Evolutionary conservation across 2,888 invertebrate genomes (phyloP).

Genomic region (Mimachlamys varia): DNA sequence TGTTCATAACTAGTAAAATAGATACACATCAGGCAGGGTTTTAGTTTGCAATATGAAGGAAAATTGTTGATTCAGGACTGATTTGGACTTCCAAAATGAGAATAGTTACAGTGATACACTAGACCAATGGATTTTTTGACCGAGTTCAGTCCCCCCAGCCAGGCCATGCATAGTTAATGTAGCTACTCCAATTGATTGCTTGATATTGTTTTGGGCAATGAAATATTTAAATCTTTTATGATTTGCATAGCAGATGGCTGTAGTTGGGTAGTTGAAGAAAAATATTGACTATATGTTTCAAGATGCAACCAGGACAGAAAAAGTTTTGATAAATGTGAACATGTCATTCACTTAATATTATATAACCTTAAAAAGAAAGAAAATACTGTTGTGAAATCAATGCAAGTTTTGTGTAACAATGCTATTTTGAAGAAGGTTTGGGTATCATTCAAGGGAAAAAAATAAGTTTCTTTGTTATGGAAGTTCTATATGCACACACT

Average conservation of each 20-base stretch:
- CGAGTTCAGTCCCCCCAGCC: background rate
- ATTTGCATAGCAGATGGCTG: background rate
- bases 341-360: no score
- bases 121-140: background rate
- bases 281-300: background rate
- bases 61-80: background rate
- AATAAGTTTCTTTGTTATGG: no score
- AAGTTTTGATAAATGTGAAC: no score
- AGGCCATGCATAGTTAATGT: background rate
- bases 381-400: no score
- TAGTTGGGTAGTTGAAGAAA: background rate
- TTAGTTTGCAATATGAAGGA: background rate
- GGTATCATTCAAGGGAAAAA: no score
- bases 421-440: no score
- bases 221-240: slow-evolving; percentile 1
- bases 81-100: background rate
- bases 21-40: background rate
- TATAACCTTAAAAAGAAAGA: no score
- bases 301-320: no score
- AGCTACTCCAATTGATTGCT: background rate
- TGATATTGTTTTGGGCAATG: background rate
- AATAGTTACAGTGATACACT: background rate
- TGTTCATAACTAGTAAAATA: no score
- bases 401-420: no score
- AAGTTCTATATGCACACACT: no score